These are phyloP conservation scores for Leptoclinus maculatus DNA, from an alignment of 2,797 vertebrate species.

Conservation along the genomic window DNA sequence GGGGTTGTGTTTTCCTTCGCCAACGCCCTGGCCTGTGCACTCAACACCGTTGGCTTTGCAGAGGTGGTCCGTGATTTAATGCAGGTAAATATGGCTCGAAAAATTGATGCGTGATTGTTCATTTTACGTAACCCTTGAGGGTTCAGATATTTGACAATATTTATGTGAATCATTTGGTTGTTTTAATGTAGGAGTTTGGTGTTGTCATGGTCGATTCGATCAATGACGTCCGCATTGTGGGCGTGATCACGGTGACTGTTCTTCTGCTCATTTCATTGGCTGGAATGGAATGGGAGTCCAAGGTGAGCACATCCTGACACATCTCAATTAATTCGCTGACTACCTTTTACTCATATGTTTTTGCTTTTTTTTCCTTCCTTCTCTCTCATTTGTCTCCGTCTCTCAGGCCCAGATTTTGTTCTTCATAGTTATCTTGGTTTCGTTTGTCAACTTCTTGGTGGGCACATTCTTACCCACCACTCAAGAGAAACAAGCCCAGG, in stretches of 20 bases:
- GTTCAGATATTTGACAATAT: background rate
- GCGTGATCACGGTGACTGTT: constrained; percentile 76
- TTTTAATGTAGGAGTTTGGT: constrained; percentile 70
- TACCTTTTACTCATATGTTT: background rate
- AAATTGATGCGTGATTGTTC: background rate
- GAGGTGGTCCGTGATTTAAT: constrained; percentile 82
- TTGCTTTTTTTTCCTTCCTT: background rate
- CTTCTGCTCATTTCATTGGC: constrained; percentile 82
- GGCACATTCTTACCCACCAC: constrained; percentile 77
- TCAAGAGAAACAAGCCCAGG: constrained; percentile 70
- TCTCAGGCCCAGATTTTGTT: constrained; percentile 82
- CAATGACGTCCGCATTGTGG: constrained; percentile 82
- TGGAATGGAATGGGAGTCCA: constrained; percentile 85
- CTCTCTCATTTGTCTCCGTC: background rate
- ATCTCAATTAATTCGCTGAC: background rate
- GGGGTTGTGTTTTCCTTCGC: constrained; percentile 83
- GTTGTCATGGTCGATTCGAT: constrained; percentile 69
- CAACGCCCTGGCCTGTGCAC: constrained; percentile 81
- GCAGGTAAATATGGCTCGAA: constrained; percentile 32
- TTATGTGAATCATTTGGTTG: constrained; percentile 4
- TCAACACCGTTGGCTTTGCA: constrained; percentile 82
- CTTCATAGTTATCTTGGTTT: constrained; percentile 80
- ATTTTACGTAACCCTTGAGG: background rate
- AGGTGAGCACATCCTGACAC: constrained; percentile 61
- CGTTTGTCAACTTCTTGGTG: constrained; percentile 82